A percentile compares a stretch with the other conserved stretches of the same genome.
phyloP scores from a whole-genome alignment of 2,797 vertebrate species.

The Huso huso region DNA sequence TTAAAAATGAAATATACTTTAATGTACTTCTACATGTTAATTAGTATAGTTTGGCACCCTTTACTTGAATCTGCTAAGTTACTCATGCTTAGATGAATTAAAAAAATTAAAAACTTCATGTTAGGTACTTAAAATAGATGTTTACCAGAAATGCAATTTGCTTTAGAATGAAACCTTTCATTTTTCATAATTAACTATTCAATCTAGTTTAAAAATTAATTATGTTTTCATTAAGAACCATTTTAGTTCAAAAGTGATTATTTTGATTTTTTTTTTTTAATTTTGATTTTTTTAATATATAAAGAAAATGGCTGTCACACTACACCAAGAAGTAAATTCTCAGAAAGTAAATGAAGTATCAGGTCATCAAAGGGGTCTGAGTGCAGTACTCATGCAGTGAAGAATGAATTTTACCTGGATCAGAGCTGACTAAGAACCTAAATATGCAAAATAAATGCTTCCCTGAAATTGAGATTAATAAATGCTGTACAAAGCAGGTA shows the following conservation, averaged over 20 bases:
- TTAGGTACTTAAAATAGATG: not conserved
- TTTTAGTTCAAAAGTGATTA: conserved; percentile 8
- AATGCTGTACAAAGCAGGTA: conserved; percentile 24
- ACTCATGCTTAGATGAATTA: not conserved
- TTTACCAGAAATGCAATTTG: conserved; percentile 2
- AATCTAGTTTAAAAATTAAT: conserved; percentile 6
- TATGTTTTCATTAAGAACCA: conserved; percentile 9
- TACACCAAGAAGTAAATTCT: not conserved
- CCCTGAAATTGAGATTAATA: not conserved
- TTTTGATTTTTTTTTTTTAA: not conserved
- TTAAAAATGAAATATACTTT: no score
- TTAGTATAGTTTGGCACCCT: no score
- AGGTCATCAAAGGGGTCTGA: not conserved
- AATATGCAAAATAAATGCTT: not conserved
- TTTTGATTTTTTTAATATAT: not conserved
- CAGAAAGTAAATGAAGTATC: not conserved
- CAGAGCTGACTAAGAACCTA: not conserved
- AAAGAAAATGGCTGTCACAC: conserved; percentile 1
- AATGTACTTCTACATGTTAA: no score
- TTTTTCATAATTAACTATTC: conserved; percentile 7
- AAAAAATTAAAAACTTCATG: not conserved
- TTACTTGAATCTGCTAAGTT: no score
- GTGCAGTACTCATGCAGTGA: not conserved
- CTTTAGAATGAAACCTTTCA: conserved; percentile 2
- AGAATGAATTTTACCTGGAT: not conserved